Evolutionary conservation across 2,797 vertebrate species (phyloP).

Genomic region (Varecia variegata): DNA sequence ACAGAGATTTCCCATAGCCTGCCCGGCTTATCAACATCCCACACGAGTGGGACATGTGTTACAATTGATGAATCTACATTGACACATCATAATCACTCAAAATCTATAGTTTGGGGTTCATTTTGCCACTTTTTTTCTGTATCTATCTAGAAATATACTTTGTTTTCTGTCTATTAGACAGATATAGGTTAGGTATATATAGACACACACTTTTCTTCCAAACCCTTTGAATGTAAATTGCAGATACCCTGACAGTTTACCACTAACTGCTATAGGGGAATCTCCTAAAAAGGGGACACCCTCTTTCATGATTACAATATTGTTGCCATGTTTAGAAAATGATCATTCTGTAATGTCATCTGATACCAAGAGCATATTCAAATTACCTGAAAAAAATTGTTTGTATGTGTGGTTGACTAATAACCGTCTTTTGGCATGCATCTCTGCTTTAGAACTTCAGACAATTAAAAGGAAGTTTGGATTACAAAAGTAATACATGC

Average conservation of each 20-base stretch:
- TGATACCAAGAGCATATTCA: not conserved
- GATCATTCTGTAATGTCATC: not conserved
- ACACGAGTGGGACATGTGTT: not conserved
- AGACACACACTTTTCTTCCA: not conserved
- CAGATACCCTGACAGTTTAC: not conserved
- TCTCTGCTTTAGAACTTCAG: not conserved
- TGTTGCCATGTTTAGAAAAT: not conserved
- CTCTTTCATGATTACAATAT: fast-evolving
- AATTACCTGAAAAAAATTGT: not conserved
- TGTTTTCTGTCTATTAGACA: not conserved
- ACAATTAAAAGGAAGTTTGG: not conserved
- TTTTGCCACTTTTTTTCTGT: not conserved
- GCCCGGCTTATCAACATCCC: not conserved
- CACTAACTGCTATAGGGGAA: fast-evolving
- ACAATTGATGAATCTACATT: fast-evolving
- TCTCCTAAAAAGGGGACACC: not conserved
- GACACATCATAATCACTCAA: fast-evolving
- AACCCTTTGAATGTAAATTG: not conserved
- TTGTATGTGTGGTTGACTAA: not conserved
- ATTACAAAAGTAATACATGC: not conserved
- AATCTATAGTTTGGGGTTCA: not conserved
- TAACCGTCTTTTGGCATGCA: not conserved
- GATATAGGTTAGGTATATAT: not conserved
- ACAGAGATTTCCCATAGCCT: not conserved
- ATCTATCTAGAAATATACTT: not conserved